Evolutionary conservation across 2,113 vertebrate species (phyloP).

Genomic region (Daphoenositta chrysoptera): DNA sequence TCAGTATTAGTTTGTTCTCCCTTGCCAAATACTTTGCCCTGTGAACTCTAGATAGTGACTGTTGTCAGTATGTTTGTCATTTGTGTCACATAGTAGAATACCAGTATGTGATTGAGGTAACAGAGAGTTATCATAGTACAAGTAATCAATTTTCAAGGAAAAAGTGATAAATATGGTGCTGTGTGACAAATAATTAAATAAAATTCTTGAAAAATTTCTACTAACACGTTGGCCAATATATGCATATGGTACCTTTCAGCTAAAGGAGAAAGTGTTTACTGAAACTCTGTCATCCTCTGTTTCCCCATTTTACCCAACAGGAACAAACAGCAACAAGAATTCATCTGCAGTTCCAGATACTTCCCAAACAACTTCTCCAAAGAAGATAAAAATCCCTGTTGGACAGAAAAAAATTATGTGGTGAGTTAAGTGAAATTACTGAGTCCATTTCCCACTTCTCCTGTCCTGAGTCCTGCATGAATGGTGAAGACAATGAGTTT

Average conservation of each 20-base stretch:
- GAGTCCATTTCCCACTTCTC: not conserved
- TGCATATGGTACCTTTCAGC: not conserved
- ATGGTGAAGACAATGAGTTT: not conserved
- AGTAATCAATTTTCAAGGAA: not conserved
- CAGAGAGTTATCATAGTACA: not conserved
- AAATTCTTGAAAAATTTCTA: not conserved
- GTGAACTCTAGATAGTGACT: not conserved
- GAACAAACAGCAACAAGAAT: not conserved
- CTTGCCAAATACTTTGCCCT: not conserved
- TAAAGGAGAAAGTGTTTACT: not conserved
- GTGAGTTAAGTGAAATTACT: not conserved
- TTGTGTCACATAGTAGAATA: not conserved
- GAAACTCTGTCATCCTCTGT: not conserved
- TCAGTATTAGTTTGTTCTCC: not conserved
- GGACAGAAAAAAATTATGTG: not conserved
- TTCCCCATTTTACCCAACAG: not conserved
- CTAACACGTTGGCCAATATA: rapidly evolving
- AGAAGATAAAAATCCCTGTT: not conserved
- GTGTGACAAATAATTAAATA: not conserved
- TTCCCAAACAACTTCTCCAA: not conserved
- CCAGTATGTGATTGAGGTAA: not conserved
- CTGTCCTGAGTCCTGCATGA: not conserved
- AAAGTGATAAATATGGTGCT: not conserved
- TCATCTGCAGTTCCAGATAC: not conserved
- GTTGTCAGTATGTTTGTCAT: not conserved